These are phyloP conservation scores for Troides helena DNA, from an alignment of 2,888 invertebrate species.

Conservation along the genomic window DNA sequence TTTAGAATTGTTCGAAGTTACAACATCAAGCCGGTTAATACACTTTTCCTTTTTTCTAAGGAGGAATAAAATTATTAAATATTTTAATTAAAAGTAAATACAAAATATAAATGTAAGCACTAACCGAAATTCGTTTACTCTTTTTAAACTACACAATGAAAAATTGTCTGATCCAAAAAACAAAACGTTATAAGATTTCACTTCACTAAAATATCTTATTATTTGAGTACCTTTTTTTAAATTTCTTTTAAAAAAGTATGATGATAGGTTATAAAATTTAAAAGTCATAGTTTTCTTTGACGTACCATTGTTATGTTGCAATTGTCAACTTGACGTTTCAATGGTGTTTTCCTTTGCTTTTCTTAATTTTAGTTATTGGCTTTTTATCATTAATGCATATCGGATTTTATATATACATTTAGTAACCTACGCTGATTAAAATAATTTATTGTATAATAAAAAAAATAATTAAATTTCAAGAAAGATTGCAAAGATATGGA, in stretches of 20 bases:
- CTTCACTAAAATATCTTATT: slow-evolving; percentile 41
- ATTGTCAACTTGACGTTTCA: slow-evolving; percentile 17
- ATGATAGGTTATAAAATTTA: slow-evolving; percentile 54
- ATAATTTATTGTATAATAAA: too few species aligned
- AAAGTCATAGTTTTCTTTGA: slow-evolving; percentile 40
- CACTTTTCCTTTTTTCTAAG: slow-evolving; percentile 75
- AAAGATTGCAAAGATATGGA: too few species aligned
- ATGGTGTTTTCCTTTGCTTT: not conserved
- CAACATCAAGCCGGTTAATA: slow-evolving; percentile 83
- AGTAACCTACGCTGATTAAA: too few species aligned
- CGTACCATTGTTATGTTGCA: not conserved
- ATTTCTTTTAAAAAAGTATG: slow-evolving; percentile 40
- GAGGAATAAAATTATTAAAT: slow-evolving; percentile 31
- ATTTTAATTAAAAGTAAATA: not conserved
- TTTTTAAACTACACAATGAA: slow-evolving; percentile 86
- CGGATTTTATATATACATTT: too few species aligned
- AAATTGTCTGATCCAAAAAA: slow-evolving; percentile 94
- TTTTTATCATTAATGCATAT: too few species aligned
- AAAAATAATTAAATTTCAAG: too few species aligned
- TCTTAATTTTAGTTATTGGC: not conserved
- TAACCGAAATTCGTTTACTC: slow-evolving; percentile 84
- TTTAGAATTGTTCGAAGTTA: slow-evolving; percentile 83
- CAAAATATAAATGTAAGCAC: slow-evolving; percentile 39
- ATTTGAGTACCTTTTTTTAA: slow-evolving; percentile 44
- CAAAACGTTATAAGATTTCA: slow-evolving; percentile 66